These are phyloP conservation scores for Grammatotria lemairii DNA, from an alignment of 2,113 vertebrate genomes.

Conservation along the genomic window DNA sequence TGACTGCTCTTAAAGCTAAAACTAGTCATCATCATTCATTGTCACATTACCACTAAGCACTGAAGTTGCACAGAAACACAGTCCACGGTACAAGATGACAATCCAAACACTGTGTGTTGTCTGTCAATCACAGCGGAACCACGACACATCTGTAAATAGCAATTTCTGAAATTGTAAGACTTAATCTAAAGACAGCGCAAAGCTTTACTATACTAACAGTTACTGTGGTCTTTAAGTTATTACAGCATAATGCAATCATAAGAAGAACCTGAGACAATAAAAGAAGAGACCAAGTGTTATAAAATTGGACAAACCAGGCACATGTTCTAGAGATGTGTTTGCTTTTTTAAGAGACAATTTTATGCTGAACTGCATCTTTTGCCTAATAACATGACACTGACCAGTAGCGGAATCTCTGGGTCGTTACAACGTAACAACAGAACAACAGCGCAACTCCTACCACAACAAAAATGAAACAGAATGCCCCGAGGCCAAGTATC, in stretches of 20 bases:
- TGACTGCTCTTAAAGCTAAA: not conserved
- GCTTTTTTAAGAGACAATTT: not conserved
- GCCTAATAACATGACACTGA: not conserved
- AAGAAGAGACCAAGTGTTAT: not conserved
- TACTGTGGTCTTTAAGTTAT: not conserved
- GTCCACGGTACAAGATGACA: not conserved
- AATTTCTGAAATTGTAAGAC: not conserved
- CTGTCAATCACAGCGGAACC: rapidly evolving
- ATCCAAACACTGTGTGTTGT: not conserved
- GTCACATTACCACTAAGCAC: not conserved
- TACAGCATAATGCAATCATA: not conserved
- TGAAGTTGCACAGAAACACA: not conserved
- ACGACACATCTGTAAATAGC: not conserved
- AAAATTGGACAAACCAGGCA: not conserved
- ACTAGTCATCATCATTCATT: not conserved
- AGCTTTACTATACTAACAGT: not conserved
- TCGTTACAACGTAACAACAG: not conserved
- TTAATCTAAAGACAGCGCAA: not conserved
- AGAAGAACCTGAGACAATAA: not conserved
- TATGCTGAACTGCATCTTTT: not conserved
- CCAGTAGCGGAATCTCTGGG: not conserved
- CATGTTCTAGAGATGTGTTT: not conserved
- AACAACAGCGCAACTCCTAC: not conserved
- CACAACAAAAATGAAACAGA: conserved; percentile 11
- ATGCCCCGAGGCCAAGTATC: conserved; percentile 11